A percentile compares a stretch with the other conserved stretches of the same genome.
phyloP scores from a whole-genome alignment of 2,113 vertebrate genomes.

The Geococcyx californianus region DNA sequence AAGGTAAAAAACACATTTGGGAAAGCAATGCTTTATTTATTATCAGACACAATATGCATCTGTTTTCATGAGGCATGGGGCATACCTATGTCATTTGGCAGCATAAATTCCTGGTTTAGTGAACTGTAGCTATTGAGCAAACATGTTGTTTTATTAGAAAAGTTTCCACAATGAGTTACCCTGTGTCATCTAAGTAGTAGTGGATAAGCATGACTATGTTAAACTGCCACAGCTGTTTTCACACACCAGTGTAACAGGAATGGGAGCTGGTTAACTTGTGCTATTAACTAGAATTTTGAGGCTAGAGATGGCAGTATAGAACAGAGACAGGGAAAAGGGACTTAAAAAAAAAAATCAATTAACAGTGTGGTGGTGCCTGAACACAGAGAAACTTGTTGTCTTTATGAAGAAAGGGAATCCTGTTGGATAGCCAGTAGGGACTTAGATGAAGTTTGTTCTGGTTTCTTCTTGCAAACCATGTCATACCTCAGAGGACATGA shows the following conservation, averaged over 20 bases:
- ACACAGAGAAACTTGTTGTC: not conserved
- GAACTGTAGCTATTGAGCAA: not conserved
- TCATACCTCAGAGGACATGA: not conserved
- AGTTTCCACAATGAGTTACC: not conserved
- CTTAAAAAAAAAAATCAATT: not conserved
- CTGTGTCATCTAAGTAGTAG: not conserved
- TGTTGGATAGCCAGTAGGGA: not conserved
- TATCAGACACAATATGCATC: not conserved
- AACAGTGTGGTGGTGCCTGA: not conserved
- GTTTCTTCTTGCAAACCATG: not conserved
- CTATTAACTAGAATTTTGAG: not conserved
- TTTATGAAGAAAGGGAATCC: not conserved
- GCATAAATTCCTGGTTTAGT: not conserved
- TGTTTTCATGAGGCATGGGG: not conserved
- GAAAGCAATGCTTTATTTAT: not conserved
- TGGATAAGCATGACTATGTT: not conserved
- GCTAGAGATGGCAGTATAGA: not conserved
- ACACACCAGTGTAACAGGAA: not conserved
- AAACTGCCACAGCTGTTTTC: not conserved
- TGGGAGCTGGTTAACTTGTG: not conserved
- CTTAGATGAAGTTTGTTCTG: not conserved
- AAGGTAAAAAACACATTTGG: constrained; percentile 79
- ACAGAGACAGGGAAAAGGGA: not conserved
- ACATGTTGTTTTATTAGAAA: not conserved
- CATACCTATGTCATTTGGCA: not conserved